These are phyloP conservation scores for Pangasius djambal DNA, from an alignment of 2,797 vertebrate species.

Conservation along the genomic window DNA sequence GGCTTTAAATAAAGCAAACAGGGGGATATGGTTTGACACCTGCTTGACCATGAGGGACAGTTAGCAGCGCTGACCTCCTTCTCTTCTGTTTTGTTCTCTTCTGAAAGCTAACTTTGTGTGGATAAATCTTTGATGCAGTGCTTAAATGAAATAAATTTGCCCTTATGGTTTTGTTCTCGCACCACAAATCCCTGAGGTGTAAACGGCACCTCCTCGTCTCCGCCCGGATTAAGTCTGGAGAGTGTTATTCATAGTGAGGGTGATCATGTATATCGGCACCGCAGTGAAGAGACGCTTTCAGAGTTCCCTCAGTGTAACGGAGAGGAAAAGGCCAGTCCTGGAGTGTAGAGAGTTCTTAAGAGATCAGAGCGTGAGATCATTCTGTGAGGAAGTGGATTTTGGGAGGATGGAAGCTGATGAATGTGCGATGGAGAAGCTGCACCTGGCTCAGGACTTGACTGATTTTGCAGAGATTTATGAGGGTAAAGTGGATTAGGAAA, in stretches of 20 bases:
- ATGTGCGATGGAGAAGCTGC: conserved; percentile 39
- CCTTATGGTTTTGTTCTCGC: not conserved
- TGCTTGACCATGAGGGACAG: not conserved
- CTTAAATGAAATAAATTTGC: not conserved
- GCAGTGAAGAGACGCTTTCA: not conserved
- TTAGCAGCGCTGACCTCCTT: not conserved
- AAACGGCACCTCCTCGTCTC: not conserved
- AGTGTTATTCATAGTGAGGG: conserved; percentile 16
- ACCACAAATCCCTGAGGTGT: not conserved
- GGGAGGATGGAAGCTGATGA: not conserved
- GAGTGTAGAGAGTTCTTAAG: not conserved
- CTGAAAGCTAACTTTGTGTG: not conserved
- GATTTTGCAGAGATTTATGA: conserved; percentile 62
- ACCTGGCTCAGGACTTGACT: conserved; percentile 59
- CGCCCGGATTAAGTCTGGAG: not conserved
- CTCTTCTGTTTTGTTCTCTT: not conserved
- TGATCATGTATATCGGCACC: not conserved
- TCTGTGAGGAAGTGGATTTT: not conserved
- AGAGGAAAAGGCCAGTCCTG: not conserved
- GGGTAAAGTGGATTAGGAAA: conserved; percentile 57
- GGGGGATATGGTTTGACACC: conserved; percentile 1
- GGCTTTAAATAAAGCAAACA: not conserved
- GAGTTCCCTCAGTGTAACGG: not conserved
- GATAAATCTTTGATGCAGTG: not conserved
- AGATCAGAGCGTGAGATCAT: not conserved